These are phyloP conservation scores for Drosophila nasuta DNA, from an alignment of 1,140 invertebrate genomes.

Conservation along the genomic window DNA sequence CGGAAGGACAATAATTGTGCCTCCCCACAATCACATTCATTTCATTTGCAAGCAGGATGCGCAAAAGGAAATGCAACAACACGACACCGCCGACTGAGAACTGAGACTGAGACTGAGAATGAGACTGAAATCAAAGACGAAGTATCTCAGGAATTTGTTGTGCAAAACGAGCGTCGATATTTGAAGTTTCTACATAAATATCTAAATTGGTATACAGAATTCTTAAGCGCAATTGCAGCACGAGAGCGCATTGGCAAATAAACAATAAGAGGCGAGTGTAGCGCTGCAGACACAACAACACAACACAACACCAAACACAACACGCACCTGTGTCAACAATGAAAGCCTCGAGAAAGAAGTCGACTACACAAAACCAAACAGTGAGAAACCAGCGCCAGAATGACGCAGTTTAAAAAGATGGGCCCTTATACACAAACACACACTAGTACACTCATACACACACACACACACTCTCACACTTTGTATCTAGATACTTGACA, in stretches of 20 bases:
- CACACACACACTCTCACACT: constrained; percentile 16
- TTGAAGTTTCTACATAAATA: background rate
- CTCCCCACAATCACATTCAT: constrained; percentile 16
- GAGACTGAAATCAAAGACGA: background rate
- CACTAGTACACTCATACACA: background rate
- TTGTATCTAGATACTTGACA: constrained; percentile 76
- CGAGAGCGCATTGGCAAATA: constrained; percentile 53
- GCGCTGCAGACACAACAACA: constrained; percentile 26
- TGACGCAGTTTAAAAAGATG: constrained; percentile 52
- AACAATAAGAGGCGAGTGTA: constrained; percentile 43
- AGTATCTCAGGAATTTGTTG: background rate
- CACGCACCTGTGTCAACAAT: constrained; percentile 80
- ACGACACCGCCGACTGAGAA: background rate
- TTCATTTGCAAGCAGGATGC: constrained; percentile 7
- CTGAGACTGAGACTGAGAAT: background rate
- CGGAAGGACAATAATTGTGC: constrained; percentile 72
- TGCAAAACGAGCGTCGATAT: background rate
- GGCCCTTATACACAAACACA: constrained; percentile 25
- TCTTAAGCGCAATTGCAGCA: constrained; percentile 63
- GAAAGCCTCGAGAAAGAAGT: constrained; percentile 50
- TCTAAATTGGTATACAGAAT: constrained; percentile 5
- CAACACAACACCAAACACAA: constrained; percentile 19
- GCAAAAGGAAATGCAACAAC: constrained; percentile 15
- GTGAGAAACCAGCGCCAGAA: constrained; percentile 35
- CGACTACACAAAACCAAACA: constrained; percentile 68